phyloP scores from a whole-genome alignment of 1,140 invertebrate species.

The Cardiocondyla obscurior region DNA sequence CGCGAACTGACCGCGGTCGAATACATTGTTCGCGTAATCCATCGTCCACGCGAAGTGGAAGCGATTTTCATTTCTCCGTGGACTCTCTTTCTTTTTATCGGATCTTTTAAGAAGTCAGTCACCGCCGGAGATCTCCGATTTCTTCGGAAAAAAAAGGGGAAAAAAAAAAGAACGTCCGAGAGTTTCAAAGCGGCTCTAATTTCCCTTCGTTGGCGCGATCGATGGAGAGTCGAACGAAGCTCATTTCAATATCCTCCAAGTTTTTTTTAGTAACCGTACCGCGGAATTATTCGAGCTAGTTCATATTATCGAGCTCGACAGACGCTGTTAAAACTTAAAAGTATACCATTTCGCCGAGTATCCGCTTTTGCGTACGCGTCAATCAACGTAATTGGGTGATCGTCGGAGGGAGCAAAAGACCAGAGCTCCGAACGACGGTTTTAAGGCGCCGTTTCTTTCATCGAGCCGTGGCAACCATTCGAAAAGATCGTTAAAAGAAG shows the following conservation, averaged over 20 bases:
- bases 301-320: background rate
- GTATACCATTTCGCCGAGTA: constrained; percentile 8
- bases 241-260: background rate
- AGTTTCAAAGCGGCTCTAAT: background rate
- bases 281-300: background rate
- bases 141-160: background rate
- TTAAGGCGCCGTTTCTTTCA: constrained; percentile 19
- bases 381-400: constrained; percentile 49
- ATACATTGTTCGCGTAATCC: constrained; percentile 9
- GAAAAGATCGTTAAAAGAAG: background rate
- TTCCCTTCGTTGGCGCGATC: background rate
- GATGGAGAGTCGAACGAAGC: background rate
- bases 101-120: background rate
- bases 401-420: background rate
- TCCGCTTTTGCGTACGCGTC: background rate
- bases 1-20: background rate
- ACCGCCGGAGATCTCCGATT: background rate
- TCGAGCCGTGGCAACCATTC: constrained; percentile 1
- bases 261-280: background rate
- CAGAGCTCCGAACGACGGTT: background rate
- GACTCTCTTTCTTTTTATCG: background rate
- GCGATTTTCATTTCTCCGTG: background rate
- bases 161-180: background rate
- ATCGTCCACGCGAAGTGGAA: background rate
- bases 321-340: background rate